Evolutionary conservation across 1,140 invertebrate species (phyloP).

Genomic region (Colletes latitarsis): DNA sequence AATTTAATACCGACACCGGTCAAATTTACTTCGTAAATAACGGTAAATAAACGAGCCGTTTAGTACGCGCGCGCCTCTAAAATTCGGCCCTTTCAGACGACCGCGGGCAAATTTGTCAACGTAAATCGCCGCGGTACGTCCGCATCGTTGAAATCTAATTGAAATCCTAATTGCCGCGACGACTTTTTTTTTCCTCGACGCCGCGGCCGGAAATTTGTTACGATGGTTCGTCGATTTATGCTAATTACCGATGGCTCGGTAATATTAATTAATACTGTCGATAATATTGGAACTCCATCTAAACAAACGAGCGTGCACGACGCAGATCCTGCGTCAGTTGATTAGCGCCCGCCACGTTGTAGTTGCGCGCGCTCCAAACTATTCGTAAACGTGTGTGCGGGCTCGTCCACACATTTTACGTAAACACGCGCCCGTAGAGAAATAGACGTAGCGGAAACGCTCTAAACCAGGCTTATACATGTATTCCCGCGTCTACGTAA

Average conservation of each 20-base stretch:
- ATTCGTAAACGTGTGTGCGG: background rate
- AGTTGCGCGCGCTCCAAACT: conserved; percentile 22
- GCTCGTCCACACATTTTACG: background rate
- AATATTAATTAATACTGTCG: conserved; percentile 74
- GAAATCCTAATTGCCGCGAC: conserved; percentile 47
- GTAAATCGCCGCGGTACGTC: conserved; percentile 23
- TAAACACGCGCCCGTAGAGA: conserved; percentile 15
- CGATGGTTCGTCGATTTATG: conserved; percentile 47
- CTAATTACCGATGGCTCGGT: conserved; percentile 54
- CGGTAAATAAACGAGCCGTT: conserved; percentile 58
- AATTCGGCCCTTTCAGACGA: conserved; percentile 36
- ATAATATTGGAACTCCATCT: conserved; percentile 77
- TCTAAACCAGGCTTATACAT: background rate
- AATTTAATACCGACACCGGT: conserved; percentile 54
- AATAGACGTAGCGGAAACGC: background rate
- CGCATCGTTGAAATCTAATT: conserved; percentile 48
- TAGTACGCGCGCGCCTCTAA: conserved; percentile 31
- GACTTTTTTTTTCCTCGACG: background rate
- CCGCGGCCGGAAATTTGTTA: conserved; percentile 29
- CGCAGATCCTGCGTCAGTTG: conserved; percentile 56
- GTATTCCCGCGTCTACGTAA: background rate
- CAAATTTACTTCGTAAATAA: conserved; percentile 60
- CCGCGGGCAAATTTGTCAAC: conserved; percentile 37
- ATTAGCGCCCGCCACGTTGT: conserved; percentile 45
- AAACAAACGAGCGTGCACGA: conserved; percentile 72